Percentiles rank a stretch among this genome's conserved stretches.
Evolutionary conservation across 2,888 invertebrate species (phyloP).

Genomic region (Atrina japonica): DNA sequence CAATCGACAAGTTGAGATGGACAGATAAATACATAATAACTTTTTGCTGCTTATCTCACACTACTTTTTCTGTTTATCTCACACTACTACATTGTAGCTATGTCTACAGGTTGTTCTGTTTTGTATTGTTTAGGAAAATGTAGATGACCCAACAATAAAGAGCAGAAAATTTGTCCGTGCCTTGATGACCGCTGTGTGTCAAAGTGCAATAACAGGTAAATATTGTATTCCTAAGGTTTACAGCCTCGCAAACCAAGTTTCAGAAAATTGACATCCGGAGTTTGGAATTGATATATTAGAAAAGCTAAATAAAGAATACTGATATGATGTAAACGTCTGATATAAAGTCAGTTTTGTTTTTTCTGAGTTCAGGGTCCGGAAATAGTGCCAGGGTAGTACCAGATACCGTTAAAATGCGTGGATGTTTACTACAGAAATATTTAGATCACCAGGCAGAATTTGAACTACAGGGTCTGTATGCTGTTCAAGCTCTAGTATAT

Average conservation of each 20-base stretch:
- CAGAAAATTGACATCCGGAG: too few relatives aligned
- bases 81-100: too few relatives aligned
- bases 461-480: slow-evolving; percentile 92
- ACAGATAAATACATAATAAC: not conserved
- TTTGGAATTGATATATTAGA: too few relatives aligned
- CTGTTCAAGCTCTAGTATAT: slow-evolving; percentile 90
- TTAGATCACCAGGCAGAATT: slow-evolving; percentile 86
- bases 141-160: slow-evolving; percentile 84
- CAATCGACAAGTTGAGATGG: too few relatives aligned
- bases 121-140: slow-evolving; percentile 84
- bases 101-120: not conserved
- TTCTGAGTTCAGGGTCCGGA: slow-evolving; percentile 47
- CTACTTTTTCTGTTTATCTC: too few relatives aligned
- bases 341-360: not conserved
- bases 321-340: not conserved
- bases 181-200: slow-evolving; percentile 88
- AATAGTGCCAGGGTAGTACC: slow-evolving; percentile 74
- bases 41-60: not conserved
- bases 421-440: slow-evolving; percentile 84
- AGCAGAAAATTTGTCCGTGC: slow-evolving; percentile 87
- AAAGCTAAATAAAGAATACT: not conserved
- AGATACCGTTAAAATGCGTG: slow-evolving; percentile 81
- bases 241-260: too few relatives aligned
- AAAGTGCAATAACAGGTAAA: slow-evolving; percentile 85
- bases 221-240: too few relatives aligned